phyloP scores from a whole-genome alignment of 1,140 invertebrate species.

The Drosophila malerkotliana region DNA sequence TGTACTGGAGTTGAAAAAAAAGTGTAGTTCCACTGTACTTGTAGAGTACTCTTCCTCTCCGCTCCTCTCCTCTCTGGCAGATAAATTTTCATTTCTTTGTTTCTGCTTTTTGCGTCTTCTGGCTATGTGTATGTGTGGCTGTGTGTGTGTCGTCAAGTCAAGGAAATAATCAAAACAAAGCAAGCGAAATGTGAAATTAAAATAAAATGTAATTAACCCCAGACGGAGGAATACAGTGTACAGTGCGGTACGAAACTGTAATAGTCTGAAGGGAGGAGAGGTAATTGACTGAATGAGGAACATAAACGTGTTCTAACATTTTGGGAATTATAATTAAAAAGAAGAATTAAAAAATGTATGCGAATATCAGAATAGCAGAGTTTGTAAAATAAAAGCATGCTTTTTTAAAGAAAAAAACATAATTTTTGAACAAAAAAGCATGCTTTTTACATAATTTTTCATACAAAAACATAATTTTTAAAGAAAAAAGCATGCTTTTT shows the following conservation, averaged over 20 bases:
- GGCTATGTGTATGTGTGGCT: not conserved
- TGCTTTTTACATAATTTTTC: too few relatives aligned
- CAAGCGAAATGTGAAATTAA: slow-evolving; percentile 26
- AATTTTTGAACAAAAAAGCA: too few relatives aligned
- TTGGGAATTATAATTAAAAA: too few relatives aligned
- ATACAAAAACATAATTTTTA: too few relatives aligned
- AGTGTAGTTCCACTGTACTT: too few relatives aligned
- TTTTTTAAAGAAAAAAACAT: too few relatives aligned
- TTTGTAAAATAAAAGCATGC: too few relatives aligned
- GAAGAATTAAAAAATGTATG: too few relatives aligned
- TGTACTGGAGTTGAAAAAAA: slow-evolving; percentile 2
- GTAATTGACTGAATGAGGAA: too few relatives aligned
- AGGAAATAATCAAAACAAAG: slow-evolving; percentile 41
- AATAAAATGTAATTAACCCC: slow-evolving; percentile 33
- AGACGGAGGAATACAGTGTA: not conserved
- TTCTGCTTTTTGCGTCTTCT: slow-evolving; percentile 4
- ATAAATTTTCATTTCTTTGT: slow-evolving; percentile 44
- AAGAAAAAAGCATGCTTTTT: too few relatives aligned
- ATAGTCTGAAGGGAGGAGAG: not conserved
- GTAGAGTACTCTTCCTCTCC: not conserved
- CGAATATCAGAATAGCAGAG: too few relatives aligned
- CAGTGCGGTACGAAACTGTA: not conserved
- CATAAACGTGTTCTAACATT: too few relatives aligned
- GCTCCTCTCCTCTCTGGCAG: slow-evolving; percentile 16
- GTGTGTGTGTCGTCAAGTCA: slow-evolving; percentile 6